Percentiles rank a stretch among this genome's conserved stretches.
phyloP scores from a whole-genome alignment of 2,113 vertebrate species.

The Sturnus vulgaris region DNA sequence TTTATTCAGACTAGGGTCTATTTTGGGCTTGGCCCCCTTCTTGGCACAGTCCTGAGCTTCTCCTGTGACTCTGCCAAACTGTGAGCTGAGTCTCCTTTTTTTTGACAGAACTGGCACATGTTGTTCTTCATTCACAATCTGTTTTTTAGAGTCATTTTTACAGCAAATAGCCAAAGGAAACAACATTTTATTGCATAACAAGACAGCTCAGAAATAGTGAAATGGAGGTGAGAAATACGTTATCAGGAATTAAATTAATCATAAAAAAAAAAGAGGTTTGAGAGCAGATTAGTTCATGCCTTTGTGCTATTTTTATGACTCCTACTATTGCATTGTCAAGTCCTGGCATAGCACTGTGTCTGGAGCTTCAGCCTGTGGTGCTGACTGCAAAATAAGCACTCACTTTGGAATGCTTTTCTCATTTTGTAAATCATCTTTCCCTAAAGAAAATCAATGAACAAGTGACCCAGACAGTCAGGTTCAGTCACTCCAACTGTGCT shows the following conservation, averaged over 20 bases:
- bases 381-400: not conserved
- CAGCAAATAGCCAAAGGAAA: slow-evolving; percentile 26
- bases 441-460: not conserved
- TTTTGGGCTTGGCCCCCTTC: slow-evolving; percentile 28
- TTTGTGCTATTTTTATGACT: slow-evolving; percentile 36
- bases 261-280: not conserved
- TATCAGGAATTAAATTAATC: not conserved
- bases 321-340: slow-evolving; percentile 10
- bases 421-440: slow-evolving; percentile 6
- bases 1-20: slow-evolving; percentile 15
- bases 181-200: not conserved
- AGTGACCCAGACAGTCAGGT: not conserved
- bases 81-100: not conserved
- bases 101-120: slow-evolving; percentile 31
- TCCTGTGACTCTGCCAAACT: slow-evolving; percentile 17
- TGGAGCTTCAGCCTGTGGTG: not conserved
- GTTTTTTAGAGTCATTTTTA: slow-evolving; percentile 1
- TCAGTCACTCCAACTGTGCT: not conserved
- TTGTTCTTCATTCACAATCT: slow-evolving; percentile 57
- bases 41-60: not conserved
- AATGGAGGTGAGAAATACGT: not conserved
- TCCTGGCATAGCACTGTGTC: not conserved
- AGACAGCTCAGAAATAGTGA: not conserved
- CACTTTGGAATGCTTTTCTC: not conserved
- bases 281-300: not conserved